Evolutionary conservation across 1,140 invertebrate species (phyloP).

Genomic region (Listronotus bonariensis): DNA sequence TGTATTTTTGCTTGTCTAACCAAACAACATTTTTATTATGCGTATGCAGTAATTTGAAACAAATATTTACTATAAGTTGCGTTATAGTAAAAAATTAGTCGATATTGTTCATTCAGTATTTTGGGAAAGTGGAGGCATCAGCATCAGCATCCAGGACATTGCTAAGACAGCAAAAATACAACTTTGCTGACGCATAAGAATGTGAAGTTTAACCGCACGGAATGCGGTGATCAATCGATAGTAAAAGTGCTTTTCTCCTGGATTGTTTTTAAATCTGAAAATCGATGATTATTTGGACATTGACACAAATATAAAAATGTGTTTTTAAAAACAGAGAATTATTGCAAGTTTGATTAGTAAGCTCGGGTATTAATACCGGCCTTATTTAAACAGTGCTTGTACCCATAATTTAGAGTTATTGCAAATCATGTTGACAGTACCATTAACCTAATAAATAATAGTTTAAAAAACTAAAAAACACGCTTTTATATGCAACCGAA

Average conservation of each 20-base stretch:
- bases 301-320: too few species aligned
- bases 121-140: conserved; percentile 33
- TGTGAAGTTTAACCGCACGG: conserved; percentile 11
- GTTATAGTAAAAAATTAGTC: conserved; percentile 24
- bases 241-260: conserved; percentile 27
- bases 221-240: conserved; percentile 35
- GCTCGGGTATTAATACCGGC: too few species aligned
- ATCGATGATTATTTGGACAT: conserved; percentile 13
- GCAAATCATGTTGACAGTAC: too few species aligned
- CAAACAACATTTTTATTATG: not conserved
- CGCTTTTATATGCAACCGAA: too few species aligned
- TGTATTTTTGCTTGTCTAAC: too few species aligned
- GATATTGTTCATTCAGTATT: conserved; percentile 32
- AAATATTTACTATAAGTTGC: conserved; percentile 22
- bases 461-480: too few species aligned
- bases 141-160: conserved; percentile 21
- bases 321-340: too few species aligned
- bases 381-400: too few species aligned
- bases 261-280: conserved; percentile 25
- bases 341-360: too few species aligned
- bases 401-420: too few species aligned
- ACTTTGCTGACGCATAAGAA: conserved; percentile 32
- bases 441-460: too few species aligned
- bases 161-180: conserved; percentile 27
- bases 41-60: not conserved